Evolutionary conservation across 92 coral and sea anemone genomes (phyloP), one percentile per base, ranked within the genome.

Genomic region (Isaurus tuberculatus): DNA sequence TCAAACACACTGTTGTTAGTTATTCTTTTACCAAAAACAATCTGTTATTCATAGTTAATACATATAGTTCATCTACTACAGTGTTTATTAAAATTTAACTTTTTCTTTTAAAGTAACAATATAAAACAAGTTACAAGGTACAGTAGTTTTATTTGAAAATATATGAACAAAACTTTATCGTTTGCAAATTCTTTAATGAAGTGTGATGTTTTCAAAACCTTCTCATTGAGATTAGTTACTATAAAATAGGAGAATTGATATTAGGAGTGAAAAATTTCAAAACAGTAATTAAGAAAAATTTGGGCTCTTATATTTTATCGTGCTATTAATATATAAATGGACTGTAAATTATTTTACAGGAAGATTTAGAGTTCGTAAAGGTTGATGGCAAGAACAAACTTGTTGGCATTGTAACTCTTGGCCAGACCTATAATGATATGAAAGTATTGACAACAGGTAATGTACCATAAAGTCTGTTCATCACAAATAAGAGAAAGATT

Each of bases 381-480:
- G 58, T 44, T 8, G 70, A 48, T 32, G 86, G 89, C 19, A 44
- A 79, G 80, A 48, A 31, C 16, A 71, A 80, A 32, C 83, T 79
- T 20, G 80, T 79, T 25, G 89, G 86, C 6, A 53, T 51, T 2
- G 89, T 86, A 5, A 17, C 33, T 34, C 86, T 86, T 65, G 89
- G 89, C 1, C 43, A 71, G 36, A 65, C 64, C 9, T 86, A 86
- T 40, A 78, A 86, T 26, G 85, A 86, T 40, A 28, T 55, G 48
- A 65, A 48, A 33, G 32, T 67, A 23, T 67, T 86, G 30, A 63
- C 81, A 30, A 49, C 48, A 80, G 83, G 90, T 80, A 65, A 8
- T 5, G 22, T 44, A 20, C 16, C 11, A 23, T 64, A 28, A 0
- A 10, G 61, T 23, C 53, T 14, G 70, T 10, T 65, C 36, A 65